Percentiles rank a stretch among this genome's conserved stretches.
These are phyloP conservation scores for Scrobipalpa costella DNA, from an alignment of 2,888 invertebrate species.

Conservation along the genomic window DNA sequence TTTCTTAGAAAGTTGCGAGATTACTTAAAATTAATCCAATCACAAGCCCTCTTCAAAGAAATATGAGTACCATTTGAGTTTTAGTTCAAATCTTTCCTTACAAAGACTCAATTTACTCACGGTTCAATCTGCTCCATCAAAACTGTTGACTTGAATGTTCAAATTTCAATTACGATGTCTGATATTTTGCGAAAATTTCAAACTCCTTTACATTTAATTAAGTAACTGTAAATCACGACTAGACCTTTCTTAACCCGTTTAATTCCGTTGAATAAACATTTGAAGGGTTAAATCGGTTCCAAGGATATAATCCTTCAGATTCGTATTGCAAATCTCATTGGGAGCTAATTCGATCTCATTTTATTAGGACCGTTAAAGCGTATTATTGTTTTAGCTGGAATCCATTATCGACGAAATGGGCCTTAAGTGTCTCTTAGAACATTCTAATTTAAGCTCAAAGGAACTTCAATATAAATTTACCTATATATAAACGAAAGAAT, in stretches of 20 bases:
- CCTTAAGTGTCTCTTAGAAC: no score
- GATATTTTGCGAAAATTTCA: background rate
- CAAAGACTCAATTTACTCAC: background rate
- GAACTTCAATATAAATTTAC: no score
- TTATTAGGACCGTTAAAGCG: no score
- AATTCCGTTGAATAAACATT: slow-evolving; percentile 6
- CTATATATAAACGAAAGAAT: no score
- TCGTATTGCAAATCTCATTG: background rate
- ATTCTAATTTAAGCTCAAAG: no score
- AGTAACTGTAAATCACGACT: slow-evolving; percentile 1
- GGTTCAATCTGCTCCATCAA: background rate
- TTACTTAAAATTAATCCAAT: no score
- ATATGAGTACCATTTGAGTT: no score
- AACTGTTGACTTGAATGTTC: background rate
- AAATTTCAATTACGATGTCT: background rate
- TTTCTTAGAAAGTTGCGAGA: no score
- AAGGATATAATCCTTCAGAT: background rate
- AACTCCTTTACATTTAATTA: slow-evolving; percentile 1
- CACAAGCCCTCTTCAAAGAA: no score
- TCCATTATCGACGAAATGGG: no score
- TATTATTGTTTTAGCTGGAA: no score
- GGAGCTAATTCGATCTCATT: background rate
- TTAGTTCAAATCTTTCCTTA: background rate
- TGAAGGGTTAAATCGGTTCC: background rate
- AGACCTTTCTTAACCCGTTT: slow-evolving; percentile 7